phyloP scores from a whole-genome alignment of 1,140 invertebrate species.

The Papilio dardanus region DNA sequence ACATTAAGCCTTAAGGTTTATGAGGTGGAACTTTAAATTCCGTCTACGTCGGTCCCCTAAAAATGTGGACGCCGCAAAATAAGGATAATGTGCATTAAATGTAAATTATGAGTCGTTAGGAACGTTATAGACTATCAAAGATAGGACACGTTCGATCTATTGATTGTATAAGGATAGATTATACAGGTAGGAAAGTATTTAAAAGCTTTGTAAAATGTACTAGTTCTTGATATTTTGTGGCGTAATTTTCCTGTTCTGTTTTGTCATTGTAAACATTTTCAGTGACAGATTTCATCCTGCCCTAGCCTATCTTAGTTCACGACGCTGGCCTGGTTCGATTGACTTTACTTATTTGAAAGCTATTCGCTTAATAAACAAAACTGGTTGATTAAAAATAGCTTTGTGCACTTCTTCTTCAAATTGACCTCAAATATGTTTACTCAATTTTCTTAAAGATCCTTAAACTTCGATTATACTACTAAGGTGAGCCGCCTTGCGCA shows the following conservation, averaged over 20 bases:
- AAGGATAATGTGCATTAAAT: slow-evolving; percentile 31
- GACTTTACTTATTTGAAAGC: background rate
- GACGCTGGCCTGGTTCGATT: no score
- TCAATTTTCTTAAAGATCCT: no score
- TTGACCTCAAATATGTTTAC: no score
- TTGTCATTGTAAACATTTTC: no score
- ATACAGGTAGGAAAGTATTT: background rate
- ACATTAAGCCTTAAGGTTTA: slow-evolving; percentile 31
- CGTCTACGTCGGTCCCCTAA: slow-evolving; percentile 22
- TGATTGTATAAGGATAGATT: background rate
- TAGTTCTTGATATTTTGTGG: background rate
- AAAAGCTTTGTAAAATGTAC: background rate
- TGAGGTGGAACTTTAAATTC: slow-evolving; percentile 34
- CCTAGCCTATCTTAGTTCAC: no score
- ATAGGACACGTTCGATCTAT: background rate
- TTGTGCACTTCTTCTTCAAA: no score
- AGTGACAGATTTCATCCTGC: no score
- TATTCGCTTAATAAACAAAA: no score
- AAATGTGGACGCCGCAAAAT: slow-evolving; percentile 27
- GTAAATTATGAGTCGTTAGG: slow-evolving; percentile 33
- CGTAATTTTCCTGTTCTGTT: no score
- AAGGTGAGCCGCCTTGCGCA: no score
- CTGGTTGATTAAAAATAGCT: no score
- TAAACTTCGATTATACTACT: no score
- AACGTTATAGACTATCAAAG: slow-evolving; percentile 13